Conservation (phyloP, 2,797 vertebrate genomes). For the Pseudotriccus pelzelni region DNA sequence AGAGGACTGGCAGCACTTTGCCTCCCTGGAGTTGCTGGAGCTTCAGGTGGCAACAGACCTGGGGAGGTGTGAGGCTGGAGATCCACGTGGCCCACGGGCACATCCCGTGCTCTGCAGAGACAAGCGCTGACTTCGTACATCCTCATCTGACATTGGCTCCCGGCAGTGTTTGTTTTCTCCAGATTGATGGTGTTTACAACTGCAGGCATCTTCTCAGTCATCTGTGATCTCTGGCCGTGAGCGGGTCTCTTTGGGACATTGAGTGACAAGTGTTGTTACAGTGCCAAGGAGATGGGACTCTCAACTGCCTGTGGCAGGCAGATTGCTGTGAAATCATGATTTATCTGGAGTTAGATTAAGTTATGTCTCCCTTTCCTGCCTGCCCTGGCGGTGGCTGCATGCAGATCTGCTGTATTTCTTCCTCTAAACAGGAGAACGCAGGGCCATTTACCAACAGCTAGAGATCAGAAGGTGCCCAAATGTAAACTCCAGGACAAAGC, state of each 20-base stretch:
- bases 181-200: conserved; percentile 37
- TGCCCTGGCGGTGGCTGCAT: neutral
- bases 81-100: rapidly evolving
- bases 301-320: neutral
- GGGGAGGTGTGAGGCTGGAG: neutral
- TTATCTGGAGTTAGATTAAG: conserved; percentile 21
- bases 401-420: conserved; percentile 14
- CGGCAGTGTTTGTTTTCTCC: neutral
- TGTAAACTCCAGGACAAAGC: neutral
- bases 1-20: neutral
- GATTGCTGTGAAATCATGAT: neutral
- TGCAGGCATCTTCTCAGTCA: neutral
- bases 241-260: neutral
- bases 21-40: neutral
- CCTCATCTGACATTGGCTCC: neutral
- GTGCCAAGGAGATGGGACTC: conserved; percentile 45
- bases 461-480: neutral
- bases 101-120: neutral
- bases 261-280: conserved; percentile 25
- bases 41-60: rapidly evolving
- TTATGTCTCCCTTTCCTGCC: neutral
- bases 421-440: neutral
- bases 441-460: neutral
- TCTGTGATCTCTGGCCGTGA: neutral
- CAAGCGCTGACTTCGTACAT: rapidly evolving